phyloP scores from a whole-genome alignment of 1,140 invertebrate genomes.

The Solen grandis region DNA sequence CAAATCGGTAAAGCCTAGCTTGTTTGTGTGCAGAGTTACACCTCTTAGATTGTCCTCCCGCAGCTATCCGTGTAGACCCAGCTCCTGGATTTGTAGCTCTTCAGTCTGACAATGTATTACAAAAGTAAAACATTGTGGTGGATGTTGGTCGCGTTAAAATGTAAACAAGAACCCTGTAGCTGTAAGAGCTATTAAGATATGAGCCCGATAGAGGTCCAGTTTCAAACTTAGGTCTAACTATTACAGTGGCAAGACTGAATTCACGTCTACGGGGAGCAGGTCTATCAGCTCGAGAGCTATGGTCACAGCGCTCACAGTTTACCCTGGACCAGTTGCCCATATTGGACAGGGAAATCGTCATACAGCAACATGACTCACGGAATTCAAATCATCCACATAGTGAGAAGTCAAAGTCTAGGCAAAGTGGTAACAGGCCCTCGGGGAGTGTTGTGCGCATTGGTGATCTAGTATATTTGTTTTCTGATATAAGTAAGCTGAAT shows the following conservation, averaged over 20 bases:
- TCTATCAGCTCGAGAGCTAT: not conserved
- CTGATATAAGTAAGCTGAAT: not conserved
- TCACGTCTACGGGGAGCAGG: not conserved
- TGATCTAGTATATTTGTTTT: conserved; percentile 21
- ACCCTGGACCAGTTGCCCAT: too few relatives aligned
- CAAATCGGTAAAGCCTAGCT: not conserved
- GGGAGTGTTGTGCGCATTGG: not conserved
- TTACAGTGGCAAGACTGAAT: not conserved
- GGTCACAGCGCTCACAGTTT: not conserved
- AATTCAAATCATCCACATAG: not conserved
- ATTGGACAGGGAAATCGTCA: too few relatives aligned
- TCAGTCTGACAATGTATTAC: conserved; percentile 12
- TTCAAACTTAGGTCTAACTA: not conserved
- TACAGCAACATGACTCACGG: not conserved
- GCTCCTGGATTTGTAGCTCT: conserved; percentile 45
- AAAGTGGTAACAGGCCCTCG: not conserved
- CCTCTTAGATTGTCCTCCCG: conserved; percentile 8
- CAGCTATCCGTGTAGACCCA: conserved; percentile 34
- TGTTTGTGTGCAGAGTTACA: conserved; percentile 1
- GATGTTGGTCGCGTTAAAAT: conserved; percentile 49
- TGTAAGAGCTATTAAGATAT: conserved; percentile 25
- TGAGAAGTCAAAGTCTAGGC: not conserved
- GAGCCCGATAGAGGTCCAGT: not conserved
- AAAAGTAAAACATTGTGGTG: not conserved
- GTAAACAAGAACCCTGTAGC: conserved; percentile 59